These are phyloP conservation scores for Ginglymostoma cirratum DNA, from an alignment of 2,113 vertebrate genomes.

Conservation along the genomic window DNA sequence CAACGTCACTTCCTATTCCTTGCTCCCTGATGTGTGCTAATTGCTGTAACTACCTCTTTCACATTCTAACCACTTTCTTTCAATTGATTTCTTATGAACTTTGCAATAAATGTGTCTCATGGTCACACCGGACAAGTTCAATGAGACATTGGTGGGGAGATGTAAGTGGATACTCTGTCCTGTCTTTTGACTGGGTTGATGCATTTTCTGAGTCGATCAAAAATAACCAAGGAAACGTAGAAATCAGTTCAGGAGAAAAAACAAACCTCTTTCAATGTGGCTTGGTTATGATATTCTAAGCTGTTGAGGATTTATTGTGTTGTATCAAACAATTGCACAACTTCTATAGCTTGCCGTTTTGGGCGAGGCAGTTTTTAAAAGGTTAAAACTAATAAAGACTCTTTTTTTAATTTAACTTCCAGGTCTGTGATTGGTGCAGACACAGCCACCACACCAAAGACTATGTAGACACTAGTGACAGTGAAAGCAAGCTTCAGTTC, in stretches of 20 bases:
- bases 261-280: neutral
- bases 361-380: neutral
- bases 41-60: neutral
- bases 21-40: neutral
- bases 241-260: neutral
- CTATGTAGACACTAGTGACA: conserved; percentile 42
- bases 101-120: neutral
- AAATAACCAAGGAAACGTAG: neutral
- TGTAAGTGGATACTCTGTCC: neutral
- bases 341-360: neutral
- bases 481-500: conserved; percentile 43
- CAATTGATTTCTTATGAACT: neutral
- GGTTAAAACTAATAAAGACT: conserved; percentile 40
- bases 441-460: conserved; percentile 44
- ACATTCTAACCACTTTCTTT: neutral
- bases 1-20: neutral
- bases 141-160: neutral
- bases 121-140: neutral
- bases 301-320: neutral
- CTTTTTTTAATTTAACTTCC: conserved; percentile 54
- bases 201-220: neutral
- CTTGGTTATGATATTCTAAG: neutral
- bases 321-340: neutral
- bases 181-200: neutral
- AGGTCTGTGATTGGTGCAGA: conserved; percentile 51